phyloP scores from a whole-genome alignment of 2,888 invertebrate genomes.

The Lithophane socia region DNA sequence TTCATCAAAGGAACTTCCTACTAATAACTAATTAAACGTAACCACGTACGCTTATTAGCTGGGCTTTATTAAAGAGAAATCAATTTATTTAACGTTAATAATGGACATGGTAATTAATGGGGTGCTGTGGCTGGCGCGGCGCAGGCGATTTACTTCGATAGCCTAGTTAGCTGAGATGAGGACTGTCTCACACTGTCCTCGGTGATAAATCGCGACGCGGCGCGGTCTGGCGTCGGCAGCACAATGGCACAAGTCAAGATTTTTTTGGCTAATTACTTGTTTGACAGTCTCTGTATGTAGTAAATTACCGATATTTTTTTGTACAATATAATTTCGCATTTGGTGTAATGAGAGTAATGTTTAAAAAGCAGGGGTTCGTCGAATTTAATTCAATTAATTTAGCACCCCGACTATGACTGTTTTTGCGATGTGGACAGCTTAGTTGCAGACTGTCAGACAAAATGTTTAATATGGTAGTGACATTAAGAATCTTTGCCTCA shows the following conservation, averaged over 20 bases:
- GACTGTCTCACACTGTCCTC: conserved; percentile 52
- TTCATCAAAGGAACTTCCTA: conserved; percentile 12
- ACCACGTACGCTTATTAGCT: conserved; percentile 61
- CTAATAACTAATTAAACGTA: conserved; percentile 53
- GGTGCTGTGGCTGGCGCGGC: conserved; percentile 77
- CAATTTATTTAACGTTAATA: conserved; percentile 81
- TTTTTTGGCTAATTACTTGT: background rate
- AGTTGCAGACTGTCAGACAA: background rate
- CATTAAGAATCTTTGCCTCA: no score
- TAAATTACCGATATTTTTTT: background rate
- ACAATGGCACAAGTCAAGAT: background rate
- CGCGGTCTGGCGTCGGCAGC: background rate
- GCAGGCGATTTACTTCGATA: conserved; percentile 77
- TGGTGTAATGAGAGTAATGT: background rate
- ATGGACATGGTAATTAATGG: conserved; percentile 83
- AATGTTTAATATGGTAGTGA: background rate
- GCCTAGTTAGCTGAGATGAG: conserved; percentile 73
- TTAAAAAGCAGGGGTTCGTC: background rate
- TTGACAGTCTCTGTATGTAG: no score
- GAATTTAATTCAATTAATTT: background rate
- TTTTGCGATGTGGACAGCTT: background rate
- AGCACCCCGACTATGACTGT: background rate
- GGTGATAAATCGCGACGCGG: background rate
- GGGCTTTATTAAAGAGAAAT: conserved; percentile 74
- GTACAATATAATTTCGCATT: background rate